These are phyloP conservation scores for Mesorhabditis sp. DNA, from an alignment of 2,888 invertebrate species.

Conservation along the genomic window DNA sequence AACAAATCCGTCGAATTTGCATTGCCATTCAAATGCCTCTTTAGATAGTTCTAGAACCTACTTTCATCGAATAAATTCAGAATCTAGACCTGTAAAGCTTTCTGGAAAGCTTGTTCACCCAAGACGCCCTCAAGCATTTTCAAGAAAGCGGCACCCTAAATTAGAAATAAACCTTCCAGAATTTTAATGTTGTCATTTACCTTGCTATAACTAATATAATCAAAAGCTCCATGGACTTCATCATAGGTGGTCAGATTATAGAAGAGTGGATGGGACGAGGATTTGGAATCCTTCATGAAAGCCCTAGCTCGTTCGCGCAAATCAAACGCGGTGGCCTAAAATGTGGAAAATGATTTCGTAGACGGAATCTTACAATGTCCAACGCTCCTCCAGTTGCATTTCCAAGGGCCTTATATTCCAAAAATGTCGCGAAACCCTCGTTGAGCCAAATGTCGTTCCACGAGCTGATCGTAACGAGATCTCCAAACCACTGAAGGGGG, in stretches of 20 bases:
- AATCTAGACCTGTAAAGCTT: conserved; percentile 44
- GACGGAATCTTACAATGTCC: not conserved
- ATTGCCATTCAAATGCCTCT: conserved; percentile 11
- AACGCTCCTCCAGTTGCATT: not conserved
- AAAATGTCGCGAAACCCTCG: conserved; percentile 40
- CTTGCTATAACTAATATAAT: conserved; percentile 84
- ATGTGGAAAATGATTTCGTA: not conserved
- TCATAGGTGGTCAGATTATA: conserved; percentile 79
- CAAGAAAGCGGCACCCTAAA: conserved; percentile 44
- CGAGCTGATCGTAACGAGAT: conserved; percentile 50
- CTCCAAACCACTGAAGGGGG: conserved; percentile 40
- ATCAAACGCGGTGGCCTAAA: conserved; percentile 12
- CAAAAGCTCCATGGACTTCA: conserved; percentile 82
- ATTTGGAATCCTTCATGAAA: conserved; percentile 70
- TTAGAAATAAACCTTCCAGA: not conserved
- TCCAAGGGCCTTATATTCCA: conserved; percentile 19
- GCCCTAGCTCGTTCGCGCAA: conserved; percentile 22
- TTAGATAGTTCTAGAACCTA: conserved; percentile 17
- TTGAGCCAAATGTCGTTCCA: conserved; percentile 56
- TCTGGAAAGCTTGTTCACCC: conserved; percentile 47
- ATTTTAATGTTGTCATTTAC: conserved; percentile 65
- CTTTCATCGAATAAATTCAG: too few species aligned
- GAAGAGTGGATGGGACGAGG: conserved; percentile 79
- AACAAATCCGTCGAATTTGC: conserved; percentile 16
- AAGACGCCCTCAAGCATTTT: conserved; percentile 50